Base-by-base conservation (phyloP, 2,113 vertebrate genomes). In the Amazona vittata region DNA sequence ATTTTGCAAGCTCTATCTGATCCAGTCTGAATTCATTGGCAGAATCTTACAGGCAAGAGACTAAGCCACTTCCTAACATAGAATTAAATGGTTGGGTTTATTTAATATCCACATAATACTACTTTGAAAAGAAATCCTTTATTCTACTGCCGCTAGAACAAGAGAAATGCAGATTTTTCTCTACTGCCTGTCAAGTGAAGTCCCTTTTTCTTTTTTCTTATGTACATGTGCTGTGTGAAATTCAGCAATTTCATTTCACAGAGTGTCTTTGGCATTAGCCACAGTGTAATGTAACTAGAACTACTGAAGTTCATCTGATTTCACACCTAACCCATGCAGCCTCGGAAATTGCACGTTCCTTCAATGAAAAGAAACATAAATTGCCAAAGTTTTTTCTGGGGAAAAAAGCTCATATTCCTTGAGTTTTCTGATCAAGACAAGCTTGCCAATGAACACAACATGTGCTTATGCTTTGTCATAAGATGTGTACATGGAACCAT, bases 171-270 rank as follows among this genome's bases (percentile, higher is more conserved):
- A 65, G 85, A 90, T 95, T 95, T 93, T 90, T 65, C 83, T 94
- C 65, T 55, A 47, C 76, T 50, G 47, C 46, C 55, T 96, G 92
- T 95, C 88, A 94, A 94, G 46, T 43, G 10, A 89, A 94, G 81
- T 37, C 43, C 49, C 39, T 88, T 85, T 73, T 29, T 11, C 22
- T 74, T 86, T 93, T 76, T 84, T 43, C 49, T 77, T 77, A 63
- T 3, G 29, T 86, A 57, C 90, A 86, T 89, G 88, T 80, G 64
- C 69, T 75, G 83, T 89, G 87, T 86, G 93, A 96, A 96, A 96
- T 83, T 86, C 88, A 78, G 69, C 85, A 88, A 92, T 96, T 96
- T 90, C 85, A 94, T 96, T 97, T 96, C 90, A 95, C 93, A 96
- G 88, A 49, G 69, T 94, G 92, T 94, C 96, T 96, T 92, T 93